Evolutionary conservation across 2,888 invertebrate species (phyloP), one percentile per base, ranked within the genome.

Genomic region (Drosophila paucipuncta): DNA sequence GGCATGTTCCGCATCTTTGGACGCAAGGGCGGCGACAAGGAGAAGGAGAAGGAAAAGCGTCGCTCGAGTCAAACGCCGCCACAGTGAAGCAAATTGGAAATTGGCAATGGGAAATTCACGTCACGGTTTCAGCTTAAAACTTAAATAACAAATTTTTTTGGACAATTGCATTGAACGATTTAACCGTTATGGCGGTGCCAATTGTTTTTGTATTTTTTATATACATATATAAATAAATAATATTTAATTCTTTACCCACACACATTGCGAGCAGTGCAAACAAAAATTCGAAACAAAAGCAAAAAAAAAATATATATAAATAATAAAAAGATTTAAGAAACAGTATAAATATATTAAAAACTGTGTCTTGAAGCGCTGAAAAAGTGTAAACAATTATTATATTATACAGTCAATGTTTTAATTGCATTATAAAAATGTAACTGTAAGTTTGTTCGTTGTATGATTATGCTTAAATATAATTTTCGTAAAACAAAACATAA

Each of bases 1-100:
- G 92, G 93, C 54, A 91, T 94, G 88, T 94, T 94, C 84, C 90
- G 93, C 71, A 91, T 94, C 73, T 93, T 93, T 78, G 92, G 92
- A 2, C 93, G 93, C 70, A 93, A 92, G 81, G 93, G 93, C 53
- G 92, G 91, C 70, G 78, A 80, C 57, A 91, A 91, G 77, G 91
- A 91, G 47, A 91, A 91, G 78, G 91, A 91, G 37, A 91, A 91
- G 74, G 92, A 91, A 72, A 92, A 92, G 82, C 92, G 92, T 43
- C 88, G 92, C 76, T 85, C 92, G 62, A 93, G 92, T 77, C 93
- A 93, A 82, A 85, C 91, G 61, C 92, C 92, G 82, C 92, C 91
- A 71, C 91, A 91, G 82, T 91, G 55, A 80, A 68, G 59, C 58
- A 63, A 68, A 67, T 54, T 25, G 47, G 22, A 47, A 43, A 11